Evolutionary conservation across 1,140 invertebrate genomes (phyloP).

Genomic region (Vollenhovia emeryi): DNA sequence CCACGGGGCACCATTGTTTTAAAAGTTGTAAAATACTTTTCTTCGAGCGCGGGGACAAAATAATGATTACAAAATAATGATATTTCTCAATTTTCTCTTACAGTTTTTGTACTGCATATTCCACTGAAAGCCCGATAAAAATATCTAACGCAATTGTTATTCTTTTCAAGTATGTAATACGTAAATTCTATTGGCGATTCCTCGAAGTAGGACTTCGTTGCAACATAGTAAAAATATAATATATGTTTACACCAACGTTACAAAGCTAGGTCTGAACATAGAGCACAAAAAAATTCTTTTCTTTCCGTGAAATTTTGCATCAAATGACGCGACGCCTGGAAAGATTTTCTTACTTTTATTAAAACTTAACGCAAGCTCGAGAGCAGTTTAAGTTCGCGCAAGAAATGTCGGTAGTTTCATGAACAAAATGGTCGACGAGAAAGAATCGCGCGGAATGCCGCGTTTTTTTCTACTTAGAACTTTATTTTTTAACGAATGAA

Average conservation of each 20-base stretch:
- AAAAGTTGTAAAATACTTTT: slow-evolving; percentile 1
- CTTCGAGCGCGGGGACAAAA: not conserved
- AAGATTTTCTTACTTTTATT: not conserved
- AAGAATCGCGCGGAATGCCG: not conserved
- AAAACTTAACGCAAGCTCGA: not conserved
- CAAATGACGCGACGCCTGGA: not conserved
- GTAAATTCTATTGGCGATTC: not conserved
- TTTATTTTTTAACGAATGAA: not conserved
- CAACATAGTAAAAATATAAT: not conserved
- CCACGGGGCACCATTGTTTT: not conserved
- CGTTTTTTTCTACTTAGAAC: not conserved
- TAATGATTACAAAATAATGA: not conserved
- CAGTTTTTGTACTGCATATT: not conserved
- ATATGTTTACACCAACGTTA: not conserved
- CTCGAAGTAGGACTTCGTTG: not conserved
- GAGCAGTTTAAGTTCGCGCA: not conserved
- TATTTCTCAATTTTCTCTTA: not conserved
- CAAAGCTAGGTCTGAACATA: not conserved
- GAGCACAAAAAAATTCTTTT: not conserved
- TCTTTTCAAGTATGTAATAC: not conserved
- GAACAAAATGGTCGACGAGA: not conserved
- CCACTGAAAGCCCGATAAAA: not conserved
- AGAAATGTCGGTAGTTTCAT: not conserved
- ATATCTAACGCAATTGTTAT: not conserved
- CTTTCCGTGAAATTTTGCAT: not conserved